phyloP scores from a whole-genome alignment of 1,140 invertebrate genomes.

The Doryteuthis pealeii region DNA sequence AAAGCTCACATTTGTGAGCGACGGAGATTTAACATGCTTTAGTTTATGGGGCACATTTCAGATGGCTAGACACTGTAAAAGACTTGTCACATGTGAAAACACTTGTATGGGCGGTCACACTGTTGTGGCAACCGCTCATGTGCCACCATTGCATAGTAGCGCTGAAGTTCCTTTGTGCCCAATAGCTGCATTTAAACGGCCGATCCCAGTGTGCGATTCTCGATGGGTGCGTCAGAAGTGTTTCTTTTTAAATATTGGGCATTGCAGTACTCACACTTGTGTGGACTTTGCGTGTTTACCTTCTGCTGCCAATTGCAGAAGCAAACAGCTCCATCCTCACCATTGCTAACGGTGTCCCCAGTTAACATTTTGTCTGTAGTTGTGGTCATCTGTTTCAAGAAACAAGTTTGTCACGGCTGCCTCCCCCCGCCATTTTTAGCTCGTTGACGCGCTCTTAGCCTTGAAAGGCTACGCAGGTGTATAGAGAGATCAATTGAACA shows the following conservation, averaged over 20 bases:
- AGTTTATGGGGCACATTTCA: background rate
- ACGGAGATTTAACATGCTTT: background rate
- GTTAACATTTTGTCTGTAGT: too few relatives aligned
- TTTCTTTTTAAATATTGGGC: background rate
- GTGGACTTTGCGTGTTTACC: background rate
- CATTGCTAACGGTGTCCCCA: too few relatives aligned
- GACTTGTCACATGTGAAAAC: background rate
- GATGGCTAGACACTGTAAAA: background rate
- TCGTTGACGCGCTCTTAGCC: background rate
- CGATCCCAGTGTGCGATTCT: background rate
- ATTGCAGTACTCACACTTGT: background rate
- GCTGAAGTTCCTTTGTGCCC: background rate
- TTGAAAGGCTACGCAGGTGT: background rate
- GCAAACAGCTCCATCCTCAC: too few relatives aligned
- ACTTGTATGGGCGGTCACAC: background rate
- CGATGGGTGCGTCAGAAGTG: background rate
- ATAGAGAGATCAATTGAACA: background rate
- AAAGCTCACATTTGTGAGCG: background rate
- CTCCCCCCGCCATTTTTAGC: background rate
- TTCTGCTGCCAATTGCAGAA: too few relatives aligned
- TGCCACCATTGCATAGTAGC: conserved; percentile 2
- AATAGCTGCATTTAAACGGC: background rate
- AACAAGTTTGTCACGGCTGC: too few relatives aligned
- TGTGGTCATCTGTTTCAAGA: too few relatives aligned
- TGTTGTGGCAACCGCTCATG: background rate